Base-by-base conservation (phyloP, 2,113 vertebrate species). In the Oncorhynchus clarkii region DNA sequence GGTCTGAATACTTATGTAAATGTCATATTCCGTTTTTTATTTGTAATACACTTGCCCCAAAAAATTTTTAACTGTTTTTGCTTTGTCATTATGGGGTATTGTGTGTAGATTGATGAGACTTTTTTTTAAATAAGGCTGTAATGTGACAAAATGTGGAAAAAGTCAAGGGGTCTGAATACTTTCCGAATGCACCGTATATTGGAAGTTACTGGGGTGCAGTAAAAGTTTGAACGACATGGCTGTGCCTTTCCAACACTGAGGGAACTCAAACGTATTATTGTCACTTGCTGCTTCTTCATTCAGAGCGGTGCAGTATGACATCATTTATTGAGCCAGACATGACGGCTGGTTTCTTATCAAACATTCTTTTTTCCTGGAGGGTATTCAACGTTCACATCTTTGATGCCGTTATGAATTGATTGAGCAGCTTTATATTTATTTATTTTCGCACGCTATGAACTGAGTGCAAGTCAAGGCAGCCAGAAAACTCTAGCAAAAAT, bases 251-350 rank as follows among this genome's bases (percentile, higher is more conserved):
- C 39, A 65, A 79, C 78, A 76, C 70, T 70, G 74, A 72, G 84
- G 85, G 80, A 88, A 87, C 84, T 62, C n/a, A 22, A 84, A 78
- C 82, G 74, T 85, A 84, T 87, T 86, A 83, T 82, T 85, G 79
- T 88, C 31, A 45, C 76, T 74, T 3, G 31, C 31, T 67, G 78
- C 76, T 76, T 70, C 69, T 86, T 45, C 13, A 13, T 76, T n/a
- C 79, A 57, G 49, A 72, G 45, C 74, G 68, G 72, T 12, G 51
- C 45, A 64, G 73, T 82, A 78, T 39, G 73, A 73, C 68, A 73
- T 77, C 78, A 84, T 87, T 86, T 81, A 85, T 88, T 76, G 85
- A 83, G 77, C 78, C 68, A 75, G 79, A 83, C 85, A 71, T 76
- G 75, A 76, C 39, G n/a, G 71, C 24, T 5, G 70, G 83, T 84